Evolutionary conservation across 2,113 vertebrate genomes (phyloP).

Genomic region (Talpa occidentalis): DNA sequence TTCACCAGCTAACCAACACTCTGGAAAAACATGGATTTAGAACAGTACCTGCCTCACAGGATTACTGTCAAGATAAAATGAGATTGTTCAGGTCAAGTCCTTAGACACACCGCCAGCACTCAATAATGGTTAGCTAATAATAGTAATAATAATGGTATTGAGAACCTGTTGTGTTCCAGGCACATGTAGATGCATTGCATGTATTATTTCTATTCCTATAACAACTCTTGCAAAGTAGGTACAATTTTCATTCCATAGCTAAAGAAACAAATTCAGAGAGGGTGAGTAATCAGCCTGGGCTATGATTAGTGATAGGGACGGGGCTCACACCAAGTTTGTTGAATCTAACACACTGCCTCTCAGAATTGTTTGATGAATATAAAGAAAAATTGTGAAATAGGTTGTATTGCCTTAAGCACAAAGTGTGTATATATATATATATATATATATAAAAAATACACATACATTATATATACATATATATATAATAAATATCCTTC

Average conservation of each 20-base stretch:
- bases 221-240: background rate
- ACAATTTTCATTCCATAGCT: background rate
- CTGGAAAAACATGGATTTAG: background rate
- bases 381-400: slow-evolving; percentile 19
- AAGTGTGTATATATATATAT: background rate
- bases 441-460: no score
- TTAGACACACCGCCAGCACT: background rate
- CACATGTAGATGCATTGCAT: background rate
- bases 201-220: slow-evolving; percentile 24
- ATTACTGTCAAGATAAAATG: background rate
- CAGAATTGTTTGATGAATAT: slow-evolving; percentile 34
- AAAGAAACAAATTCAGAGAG: background rate
- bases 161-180: background rate
- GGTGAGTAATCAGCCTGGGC: background rate
- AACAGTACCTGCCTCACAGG: background rate
- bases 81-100: background rate
- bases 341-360: background rate
- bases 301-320: background rate
- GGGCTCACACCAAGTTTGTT: background rate
- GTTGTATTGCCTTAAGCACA: background rate
- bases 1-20: background rate
- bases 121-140: background rate
- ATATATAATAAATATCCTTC: background rate
- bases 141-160: background rate
- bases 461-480: no score